Base-by-base conservation (phyloP, 2,113 vertebrate genomes). In the Halcyon senegalensis region DNA sequence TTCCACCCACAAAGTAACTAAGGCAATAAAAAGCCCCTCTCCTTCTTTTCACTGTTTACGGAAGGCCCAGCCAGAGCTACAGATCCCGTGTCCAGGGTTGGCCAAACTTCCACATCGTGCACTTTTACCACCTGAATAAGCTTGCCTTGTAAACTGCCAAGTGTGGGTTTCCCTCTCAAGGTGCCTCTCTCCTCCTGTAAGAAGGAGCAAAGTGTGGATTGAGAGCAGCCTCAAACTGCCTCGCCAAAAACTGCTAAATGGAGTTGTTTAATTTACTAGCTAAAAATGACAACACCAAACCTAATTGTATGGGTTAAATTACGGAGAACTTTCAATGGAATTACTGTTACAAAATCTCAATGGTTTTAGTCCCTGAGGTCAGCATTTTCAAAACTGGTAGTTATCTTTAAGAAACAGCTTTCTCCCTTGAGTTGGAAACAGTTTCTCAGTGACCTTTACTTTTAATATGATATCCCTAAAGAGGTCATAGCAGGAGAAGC, bases 331-430 rank as follows among this genome's bases (percentile, higher is more conserved):
- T 95, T 85, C 50, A 83, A 35, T 16, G 37, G 62, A 73, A 95
- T 87, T 90, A 81, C 28, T 91, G 21, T 69, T 94, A 60, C 10
- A 58, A 93, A 90, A 94, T 48, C 86, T 59, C 73, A 43, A 62
- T 55, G 53, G 24, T 79, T 91, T 84, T 37, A 64, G 89, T 96
- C 95, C 90, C 91, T 5, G 63, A 94, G 77, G 77, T 79, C 77
- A 95, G 58, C 37, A 73, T 89, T 89, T 95, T 95, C 89, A 94
- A 87, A 92, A 92, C 66, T 89, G 53, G 80, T 35, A 58, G 82
- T 91, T 92, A 93, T 96, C 94, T 96, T 91, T 87, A 89, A 91
- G 84, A 93, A 95, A 87, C 96, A 96, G 95, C 55, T 69, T 76
- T 77, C 55, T 95, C 91, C 87, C 91, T 91, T 53, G 87, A 87